Evolutionary conservation across 2,888 invertebrate species (phyloP), one percentile per base, ranked within the genome.

Genomic region (Mythimna pallens): DNA sequence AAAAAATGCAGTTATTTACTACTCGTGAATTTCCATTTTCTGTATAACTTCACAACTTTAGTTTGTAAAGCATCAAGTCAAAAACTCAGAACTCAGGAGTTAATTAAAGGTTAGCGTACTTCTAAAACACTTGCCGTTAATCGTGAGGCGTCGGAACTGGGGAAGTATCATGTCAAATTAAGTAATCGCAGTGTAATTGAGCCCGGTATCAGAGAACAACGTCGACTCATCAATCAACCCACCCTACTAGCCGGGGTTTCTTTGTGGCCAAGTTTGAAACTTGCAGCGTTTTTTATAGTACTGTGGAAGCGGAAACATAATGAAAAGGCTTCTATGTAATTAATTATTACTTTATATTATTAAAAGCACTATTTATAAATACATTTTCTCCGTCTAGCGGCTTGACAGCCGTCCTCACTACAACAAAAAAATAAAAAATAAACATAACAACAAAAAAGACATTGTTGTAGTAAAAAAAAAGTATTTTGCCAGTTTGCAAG

Each of bases 141-240:
- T 85, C 82, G 87, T 77, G 81, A 83, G 88, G 88, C 84, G 89
- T 89, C 89, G 81, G 85, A 88, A 88, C 85, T 88, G 74, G 77
- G 85, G 83, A 86, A 89, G 92, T 94, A 94, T 95, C 94, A 94
- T 94, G 94, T 95, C 94, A 94, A 93, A 94, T 95, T 94, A 94
- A 94, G 93, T 94, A 94, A 95, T 95, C 93, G 92, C 84, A 89
- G 89, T 93, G 94, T 94, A 94, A 94, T 94, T 92, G 94, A 93
- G 91, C 90, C 89, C 90, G 89, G 93, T 92, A 94, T 94, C 94
- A 93, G 91, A 88, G 90, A 92, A 93, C 94, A 94, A 92, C 92
- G 91, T 92, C 88, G 86, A 88, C 90, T 94, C 94, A 95, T 95
- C 95, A 94, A 95, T 95, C 95, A 95, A 92, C 86, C 88, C 89